Percentiles rank a stretch among this genome's conserved stretches.
These are phyloP conservation scores for Otolemur crassicaudatus DNA, from an alignment of 2,797 vertebrate genomes.

Conservation along the genomic window DNA sequence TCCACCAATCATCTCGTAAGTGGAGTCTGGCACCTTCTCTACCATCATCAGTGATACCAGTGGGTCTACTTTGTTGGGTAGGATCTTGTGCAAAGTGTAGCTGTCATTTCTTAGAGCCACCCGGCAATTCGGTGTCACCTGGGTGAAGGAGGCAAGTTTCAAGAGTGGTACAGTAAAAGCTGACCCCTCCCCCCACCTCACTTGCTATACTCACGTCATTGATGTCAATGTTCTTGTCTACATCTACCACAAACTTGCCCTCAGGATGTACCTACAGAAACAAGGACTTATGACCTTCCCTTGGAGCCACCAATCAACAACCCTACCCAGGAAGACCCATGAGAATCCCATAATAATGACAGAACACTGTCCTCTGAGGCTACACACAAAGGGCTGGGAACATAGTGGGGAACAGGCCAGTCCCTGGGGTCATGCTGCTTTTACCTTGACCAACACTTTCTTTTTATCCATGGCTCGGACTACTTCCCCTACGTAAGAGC, in stretches of 20 bases:
- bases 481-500: slow-evolving; percentile 98
- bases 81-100: slow-evolving; percentile 99
- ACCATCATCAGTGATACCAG: slow-evolving; percentile 99
- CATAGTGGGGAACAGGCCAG: too few species aligned
- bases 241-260: slow-evolving; percentile 98
- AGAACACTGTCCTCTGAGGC: neutral
- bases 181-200: neutral
- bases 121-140: slow-evolving; percentile 98
- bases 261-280: slow-evolving; percentile 96
- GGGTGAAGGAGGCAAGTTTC: neutral
- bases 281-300: neutral
- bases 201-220: slow-evolving; percentile 93
- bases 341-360: neutral
- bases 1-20: slow-evolving; percentile 99
- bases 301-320: neutral
- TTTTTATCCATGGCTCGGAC: slow-evolving; percentile 99
- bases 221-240: slow-evolving; percentile 99
- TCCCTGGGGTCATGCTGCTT: neutral
- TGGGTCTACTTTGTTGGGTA: slow-evolving; percentile 99
- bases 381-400: neutral
- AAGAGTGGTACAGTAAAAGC: neutral
- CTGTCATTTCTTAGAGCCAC: slow-evolving; percentile 98
- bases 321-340: neutral
- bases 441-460: slow-evolving; percentile 98
- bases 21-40: slow-evolving; percentile 99